Conservation (phyloP, 2,888 invertebrate species). For the Zaprionus bogoriensis region DNA sequence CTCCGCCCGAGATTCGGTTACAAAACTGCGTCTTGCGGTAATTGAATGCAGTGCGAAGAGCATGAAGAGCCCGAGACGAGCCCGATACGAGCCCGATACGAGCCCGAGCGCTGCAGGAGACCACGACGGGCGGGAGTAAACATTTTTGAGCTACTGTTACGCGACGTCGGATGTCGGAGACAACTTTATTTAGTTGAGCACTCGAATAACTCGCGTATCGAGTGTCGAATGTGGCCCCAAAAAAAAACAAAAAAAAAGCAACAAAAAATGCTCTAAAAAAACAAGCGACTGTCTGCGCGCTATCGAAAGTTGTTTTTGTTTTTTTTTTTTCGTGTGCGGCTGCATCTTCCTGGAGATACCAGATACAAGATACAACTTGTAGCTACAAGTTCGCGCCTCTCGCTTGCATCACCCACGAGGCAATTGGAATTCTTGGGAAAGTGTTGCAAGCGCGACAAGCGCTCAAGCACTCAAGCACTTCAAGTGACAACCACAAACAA, state of each 20-base stretch:
- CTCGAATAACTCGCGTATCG: conserved; percentile 25
- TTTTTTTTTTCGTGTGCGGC: conserved; percentile 55
- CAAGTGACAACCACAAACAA: conserved; percentile 69
- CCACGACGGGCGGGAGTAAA: conserved; percentile 36
- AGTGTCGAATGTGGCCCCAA: conserved; percentile 41
- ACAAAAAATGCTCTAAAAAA: background rate
- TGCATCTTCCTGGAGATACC: conserved; percentile 30
- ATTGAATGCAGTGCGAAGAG: conserved; percentile 43
- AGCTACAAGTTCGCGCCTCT: conserved; percentile 33
- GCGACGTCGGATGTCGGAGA: conserved; percentile 31
- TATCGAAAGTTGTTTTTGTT: conserved; percentile 71
- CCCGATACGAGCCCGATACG: background rate
- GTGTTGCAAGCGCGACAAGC: conserved; percentile 69
- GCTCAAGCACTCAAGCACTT: conserved; percentile 64
- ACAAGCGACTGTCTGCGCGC: conserved; percentile 3
- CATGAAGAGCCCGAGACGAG: background rate
- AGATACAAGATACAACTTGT: conserved; percentile 46
- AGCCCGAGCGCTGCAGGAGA: conserved; percentile 55
- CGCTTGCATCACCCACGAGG: conserved; percentile 49
- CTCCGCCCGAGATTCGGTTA: conserved; percentile 56
- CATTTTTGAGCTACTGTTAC: conserved; percentile 68
- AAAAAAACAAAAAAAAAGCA: background rate
- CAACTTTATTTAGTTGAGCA: conserved; percentile 56
- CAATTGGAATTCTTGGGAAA: conserved; percentile 65
- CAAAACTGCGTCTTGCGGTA: conserved; percentile 60